A percentile compares a stretch with the other conserved stretches of the same genome.
Conservation (phyloP, 2,888 invertebrate genomes). For the Notodonta dromedarius region DNA sequence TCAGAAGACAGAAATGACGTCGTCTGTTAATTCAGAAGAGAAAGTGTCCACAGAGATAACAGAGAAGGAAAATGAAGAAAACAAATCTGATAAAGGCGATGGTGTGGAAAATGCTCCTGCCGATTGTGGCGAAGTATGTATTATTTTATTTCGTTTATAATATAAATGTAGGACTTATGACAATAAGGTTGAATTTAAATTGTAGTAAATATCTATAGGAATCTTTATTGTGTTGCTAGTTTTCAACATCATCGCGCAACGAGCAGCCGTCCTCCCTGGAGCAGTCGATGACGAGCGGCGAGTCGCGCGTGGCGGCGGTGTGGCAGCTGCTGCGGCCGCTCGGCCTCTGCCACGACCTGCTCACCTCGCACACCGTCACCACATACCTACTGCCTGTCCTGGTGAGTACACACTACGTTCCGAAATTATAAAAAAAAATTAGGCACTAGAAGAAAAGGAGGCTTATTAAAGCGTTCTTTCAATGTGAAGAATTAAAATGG, state of each 20-base stretch:
- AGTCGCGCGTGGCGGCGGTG: constrained; percentile 73
- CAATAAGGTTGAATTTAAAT: neutral
- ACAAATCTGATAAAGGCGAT: constrained; percentile 54
- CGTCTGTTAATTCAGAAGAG: constrained; percentile 70
- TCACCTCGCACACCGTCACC: constrained; percentile 95
- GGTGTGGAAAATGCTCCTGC: constrained; percentile 51
- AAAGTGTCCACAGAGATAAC: constrained; percentile 70
- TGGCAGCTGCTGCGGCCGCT: constrained; percentile 93
- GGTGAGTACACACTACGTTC: constrained; percentile 79
- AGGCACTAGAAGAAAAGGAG: no score
- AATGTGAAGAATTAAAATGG: no score
- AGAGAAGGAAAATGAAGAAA: constrained; percentile 70
- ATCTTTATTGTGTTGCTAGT: constrained; percentile 23
- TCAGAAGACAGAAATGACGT: constrained; percentile 77
- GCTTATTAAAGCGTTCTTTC: no score
- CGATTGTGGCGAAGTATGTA: constrained; percentile 67
- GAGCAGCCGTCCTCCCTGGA: constrained; percentile 75
- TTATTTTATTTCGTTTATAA: neutral
- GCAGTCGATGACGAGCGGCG: constrained; percentile 63
- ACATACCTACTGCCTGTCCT: constrained; percentile 96
- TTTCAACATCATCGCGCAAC: constrained; percentile 56
- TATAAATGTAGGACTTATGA: neutral
- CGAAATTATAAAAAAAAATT: no score
- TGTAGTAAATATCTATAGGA: neutral
- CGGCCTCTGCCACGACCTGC: constrained; percentile 95